Conservation (phyloP, 2,888 invertebrate genomes). For the Lasius fuliginosus region DNA sequence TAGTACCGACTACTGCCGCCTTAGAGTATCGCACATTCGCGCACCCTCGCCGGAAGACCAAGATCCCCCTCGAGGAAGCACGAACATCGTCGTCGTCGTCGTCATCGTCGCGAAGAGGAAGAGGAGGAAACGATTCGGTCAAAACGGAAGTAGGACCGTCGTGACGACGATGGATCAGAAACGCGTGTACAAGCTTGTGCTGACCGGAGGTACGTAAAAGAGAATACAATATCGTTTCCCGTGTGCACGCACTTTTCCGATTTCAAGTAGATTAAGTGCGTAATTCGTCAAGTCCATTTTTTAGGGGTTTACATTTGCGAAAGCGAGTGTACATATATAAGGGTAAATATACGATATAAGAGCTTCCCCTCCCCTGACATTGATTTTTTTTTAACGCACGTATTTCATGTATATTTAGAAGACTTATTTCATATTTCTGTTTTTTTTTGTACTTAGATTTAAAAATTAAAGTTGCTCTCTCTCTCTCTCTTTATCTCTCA, state of each 20-base stretch:
- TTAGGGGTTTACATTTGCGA: not conserved
- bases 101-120: not conserved
- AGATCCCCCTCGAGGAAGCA: not conserved
- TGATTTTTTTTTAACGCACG: not conserved
- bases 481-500: not conserved
- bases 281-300: not conserved
- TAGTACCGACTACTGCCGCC: constrained; percentile 80
- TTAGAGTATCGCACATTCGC: constrained; percentile 64
- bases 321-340: not conserved
- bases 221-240: not conserved
- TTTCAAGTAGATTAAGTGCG: not conserved
- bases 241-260: not conserved
- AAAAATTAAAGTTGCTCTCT: not conserved
- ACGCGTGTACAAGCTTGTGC: constrained; percentile 94
- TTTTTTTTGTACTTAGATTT: not conserved
- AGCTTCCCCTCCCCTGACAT: not conserved
- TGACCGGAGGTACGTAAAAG: constrained; percentile 93
- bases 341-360: not conserved
- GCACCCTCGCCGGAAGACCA: constrained; percentile 36
- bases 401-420: not conserved
- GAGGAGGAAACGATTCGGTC: constrained; percentile 27
- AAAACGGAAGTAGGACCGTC: constrained; percentile 47
- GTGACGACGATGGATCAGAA: constrained; percentile 87
- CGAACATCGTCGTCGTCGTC: constrained; percentile 7
- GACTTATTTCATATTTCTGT: not conserved